Conservation (phyloP, 2,113 vertebrate species). For the Hoplias malabaricus region DNA sequence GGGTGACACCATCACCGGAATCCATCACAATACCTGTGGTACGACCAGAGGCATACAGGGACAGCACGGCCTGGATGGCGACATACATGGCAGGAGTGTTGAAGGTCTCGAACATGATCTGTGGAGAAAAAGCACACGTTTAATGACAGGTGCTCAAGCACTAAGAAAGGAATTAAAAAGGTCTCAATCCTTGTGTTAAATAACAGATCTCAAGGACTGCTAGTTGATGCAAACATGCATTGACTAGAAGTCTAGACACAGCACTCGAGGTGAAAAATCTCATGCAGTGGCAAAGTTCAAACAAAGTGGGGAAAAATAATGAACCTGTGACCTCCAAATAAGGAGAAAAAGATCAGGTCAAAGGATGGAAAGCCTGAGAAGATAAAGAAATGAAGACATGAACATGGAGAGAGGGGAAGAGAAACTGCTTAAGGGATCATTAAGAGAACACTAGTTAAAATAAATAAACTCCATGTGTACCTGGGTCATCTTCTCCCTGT, state of each 20-base stretch:
- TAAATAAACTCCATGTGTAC: conserved; percentile 36
- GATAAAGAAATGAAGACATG: conserved; percentile 32
- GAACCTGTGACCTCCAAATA: conserved; percentile 84
- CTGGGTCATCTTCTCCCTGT: conserved; percentile 99
- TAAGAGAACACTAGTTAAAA: rapidly evolving
- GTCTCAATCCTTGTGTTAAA: too few relatives aligned
- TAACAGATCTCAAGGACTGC: neutral
- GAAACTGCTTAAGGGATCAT: too few relatives aligned
- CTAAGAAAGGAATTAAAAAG: too few relatives aligned
- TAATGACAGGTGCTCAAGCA: neutral
- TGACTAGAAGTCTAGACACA: neutral
- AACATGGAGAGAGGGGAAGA: conserved; percentile 38
- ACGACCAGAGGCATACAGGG: conserved; percentile 95
- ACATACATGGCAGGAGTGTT: conserved; percentile 99
- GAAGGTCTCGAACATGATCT: conserved; percentile 99
- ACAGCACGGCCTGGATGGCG: conserved; percentile 97
- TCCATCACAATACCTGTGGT: conserved; percentile 99
- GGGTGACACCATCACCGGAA: conserved; percentile 95
- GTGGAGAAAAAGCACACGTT: neutral
- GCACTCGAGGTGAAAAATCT: neutral
- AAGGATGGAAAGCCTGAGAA: conserved; percentile 60
- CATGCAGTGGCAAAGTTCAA: conserved; percentile 54
- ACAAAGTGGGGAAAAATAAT: conserved; percentile 61
- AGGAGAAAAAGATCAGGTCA: conserved; percentile 58
- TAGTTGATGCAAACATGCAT: neutral